These are phyloP conservation scores for Nephila pilipes DNA, from an alignment of 1,140 invertebrate genomes.

Conservation along the genomic window DNA sequence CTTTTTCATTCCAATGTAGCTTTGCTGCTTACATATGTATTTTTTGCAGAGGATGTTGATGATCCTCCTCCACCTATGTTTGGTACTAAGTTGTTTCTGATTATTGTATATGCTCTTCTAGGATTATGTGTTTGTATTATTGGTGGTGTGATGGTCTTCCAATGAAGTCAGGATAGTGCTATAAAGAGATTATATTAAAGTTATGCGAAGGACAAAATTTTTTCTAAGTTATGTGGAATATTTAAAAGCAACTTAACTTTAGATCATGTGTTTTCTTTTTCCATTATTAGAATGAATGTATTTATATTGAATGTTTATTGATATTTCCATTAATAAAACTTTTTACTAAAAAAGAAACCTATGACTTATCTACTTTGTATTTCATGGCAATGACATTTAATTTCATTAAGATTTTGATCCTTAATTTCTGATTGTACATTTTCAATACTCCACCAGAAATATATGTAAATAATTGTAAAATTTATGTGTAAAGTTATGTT, in stretches of 20 bases:
- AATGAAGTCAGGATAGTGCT: constrained; percentile 93
- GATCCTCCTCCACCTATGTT: constrained; percentile 90
- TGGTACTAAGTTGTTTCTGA: constrained; percentile 93
- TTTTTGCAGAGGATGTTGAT: constrained; percentile 87
- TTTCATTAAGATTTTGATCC: no score
- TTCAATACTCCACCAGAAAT: no score
- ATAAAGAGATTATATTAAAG: constrained; percentile 93
- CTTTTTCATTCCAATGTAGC: background rate
- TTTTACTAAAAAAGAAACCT: background rate
- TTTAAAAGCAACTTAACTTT: background rate
- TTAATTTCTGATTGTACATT: no score
- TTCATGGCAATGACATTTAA: no score
- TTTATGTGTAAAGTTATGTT: no score
- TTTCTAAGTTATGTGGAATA: background rate
- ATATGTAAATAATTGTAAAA: no score
- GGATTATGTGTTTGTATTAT: constrained; percentile 89
- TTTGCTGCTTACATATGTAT: background rate
- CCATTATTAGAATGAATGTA: background rate
- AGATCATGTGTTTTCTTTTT: background rate
- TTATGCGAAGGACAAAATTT: background rate
- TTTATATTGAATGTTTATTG: background rate
- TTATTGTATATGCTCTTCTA: constrained; percentile 90
- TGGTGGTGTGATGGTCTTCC: constrained; percentile 94
- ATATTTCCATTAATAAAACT: background rate
- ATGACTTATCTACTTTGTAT: background rate